A percentile compares a stretch with the other conserved stretches of the same genome.
Evolutionary conservation across 2,113 vertebrate species (phyloP).

Genomic region (Bubalus kerabau): DNA sequence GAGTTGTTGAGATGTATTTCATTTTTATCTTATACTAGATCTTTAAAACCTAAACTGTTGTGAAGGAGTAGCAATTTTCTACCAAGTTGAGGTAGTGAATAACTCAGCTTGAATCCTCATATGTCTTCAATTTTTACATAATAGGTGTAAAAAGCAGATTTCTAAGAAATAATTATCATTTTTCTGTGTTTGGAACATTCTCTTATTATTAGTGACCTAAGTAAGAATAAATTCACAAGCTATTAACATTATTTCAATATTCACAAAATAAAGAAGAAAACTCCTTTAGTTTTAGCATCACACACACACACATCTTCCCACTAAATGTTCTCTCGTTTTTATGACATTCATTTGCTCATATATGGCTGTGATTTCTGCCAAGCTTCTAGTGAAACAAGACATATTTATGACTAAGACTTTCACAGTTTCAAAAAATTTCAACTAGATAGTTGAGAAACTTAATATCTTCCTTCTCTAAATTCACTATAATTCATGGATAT

Average conservation of each 20-base stretch:
- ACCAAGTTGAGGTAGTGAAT: slow-evolving; percentile 1
- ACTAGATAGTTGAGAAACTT: slow-evolving; percentile 30
- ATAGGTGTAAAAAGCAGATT: not conserved
- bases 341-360: slow-evolving; percentile 26
- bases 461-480: not conserved
- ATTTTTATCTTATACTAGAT: not conserved
- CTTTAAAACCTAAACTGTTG: not conserved
- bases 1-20: not conserved
- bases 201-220: not conserved
- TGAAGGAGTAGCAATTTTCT: not conserved
- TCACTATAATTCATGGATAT: not conserved
- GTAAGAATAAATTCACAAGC: not conserved
- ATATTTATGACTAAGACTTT: slow-evolving; percentile 41
- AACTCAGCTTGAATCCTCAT: not conserved
- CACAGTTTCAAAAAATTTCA: slow-evolving; percentile 26
- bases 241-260: not conserved
- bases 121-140: not conserved
- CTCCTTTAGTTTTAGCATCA: not conserved
- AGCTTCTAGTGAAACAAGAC: slow-evolving; percentile 14
- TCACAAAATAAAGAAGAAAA: not conserved
- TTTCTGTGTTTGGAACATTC: not conserved
- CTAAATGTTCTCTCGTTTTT: not conserved
- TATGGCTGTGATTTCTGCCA: slow-evolving; percentile 45
- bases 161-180: not conserved
- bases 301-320: not conserved